These are phyloP conservation scores for Orchesellides sinensis DNA, from an alignment of 2,888 invertebrate species.

Conservation along the genomic window DNA sequence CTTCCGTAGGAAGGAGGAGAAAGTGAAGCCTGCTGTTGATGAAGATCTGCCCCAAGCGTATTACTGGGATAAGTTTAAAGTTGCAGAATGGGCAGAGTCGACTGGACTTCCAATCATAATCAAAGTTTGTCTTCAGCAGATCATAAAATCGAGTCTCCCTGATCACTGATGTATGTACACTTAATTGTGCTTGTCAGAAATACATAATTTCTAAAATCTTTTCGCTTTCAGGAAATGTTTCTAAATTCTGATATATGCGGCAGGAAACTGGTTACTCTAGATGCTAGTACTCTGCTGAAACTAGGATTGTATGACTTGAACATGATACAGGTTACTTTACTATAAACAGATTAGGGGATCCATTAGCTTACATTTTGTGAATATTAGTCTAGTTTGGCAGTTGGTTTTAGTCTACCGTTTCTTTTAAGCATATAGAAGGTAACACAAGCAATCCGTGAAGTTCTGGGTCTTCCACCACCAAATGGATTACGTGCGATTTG, in stretches of 20 bases:
- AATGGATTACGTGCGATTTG: constrained; percentile 37
- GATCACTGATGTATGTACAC: not conserved
- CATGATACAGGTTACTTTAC: constrained; percentile 25
- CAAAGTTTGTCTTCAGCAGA: not conserved
- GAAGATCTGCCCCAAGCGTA: constrained; percentile 45
- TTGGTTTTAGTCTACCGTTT: no score
- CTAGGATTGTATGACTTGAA: constrained; percentile 53
- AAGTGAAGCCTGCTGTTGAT: not conserved
- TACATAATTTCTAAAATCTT: no score
- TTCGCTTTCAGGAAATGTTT: constrained; percentile 39
- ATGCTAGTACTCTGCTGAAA: constrained; percentile 37
- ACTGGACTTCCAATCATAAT: not conserved
- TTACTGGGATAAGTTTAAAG: constrained; percentile 48
- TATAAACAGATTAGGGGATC: no score
- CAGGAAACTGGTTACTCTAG: constrained; percentile 29
- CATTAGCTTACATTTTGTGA: not conserved
- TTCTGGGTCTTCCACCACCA: constrained; percentile 47
- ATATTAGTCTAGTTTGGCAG: no score
- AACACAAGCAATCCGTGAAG: constrained; percentile 40
- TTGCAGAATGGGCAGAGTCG: constrained; percentile 34
- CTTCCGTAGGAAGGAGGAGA: not conserved
- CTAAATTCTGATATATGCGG: constrained; percentile 34
- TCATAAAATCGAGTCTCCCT: no score
- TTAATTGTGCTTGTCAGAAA: constrained; percentile 1
- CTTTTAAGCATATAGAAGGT: no score